Evolutionary conservation across 2,797 vertebrate species (phyloP), one percentile per base, ranked within the genome.

Genomic region (Cephalopachus bancanus): DNA sequence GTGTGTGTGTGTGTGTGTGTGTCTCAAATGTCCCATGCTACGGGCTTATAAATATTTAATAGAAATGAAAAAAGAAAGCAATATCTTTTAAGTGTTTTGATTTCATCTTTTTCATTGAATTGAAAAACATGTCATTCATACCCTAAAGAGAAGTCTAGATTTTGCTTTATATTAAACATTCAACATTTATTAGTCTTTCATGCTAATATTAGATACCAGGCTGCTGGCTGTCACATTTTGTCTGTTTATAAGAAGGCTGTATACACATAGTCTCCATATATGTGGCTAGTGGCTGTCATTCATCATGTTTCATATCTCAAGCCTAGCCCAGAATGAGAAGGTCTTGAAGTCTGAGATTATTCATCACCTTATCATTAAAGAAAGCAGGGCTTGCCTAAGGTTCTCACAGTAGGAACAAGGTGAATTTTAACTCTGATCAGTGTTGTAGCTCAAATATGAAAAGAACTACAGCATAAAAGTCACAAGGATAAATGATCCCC

Each of bases 161-260:
- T 96, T 89, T 91, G 49, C 67, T 89, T 84, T 51, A 62, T 91
- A 91, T 67, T 59, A 89, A 81, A 65, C 7, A 62, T 67, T 83
- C n/a, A 90, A 55, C 37, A 75, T 44, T 53, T 9, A 30, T 62
- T 49, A 14, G 7, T 59, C 37, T 30, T 80, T 51, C 28, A 10
- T 53, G 22, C 22, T 72, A 28, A 55, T 1, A 0, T 71, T 72
- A 71, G 89, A 71, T 30, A 79, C 22, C 28, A 51, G 67, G 17
- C 60, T 72, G 17, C 59, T 15, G 12, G 16, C 10, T 10, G 62
- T 60, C 79, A 59, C 8, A 0, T 49, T 65, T 7, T 64, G 7
- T 64, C 86, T 84, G 17, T 65, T 94, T 78, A 28, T 55, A 57
- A 33, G n/a, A 33, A 83, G 59, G 69, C 19, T 22, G 10, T 33